Base-by-base conservation (phyloP, 1,140 invertebrate species). In the Tachypleus tridentatus region DNA sequence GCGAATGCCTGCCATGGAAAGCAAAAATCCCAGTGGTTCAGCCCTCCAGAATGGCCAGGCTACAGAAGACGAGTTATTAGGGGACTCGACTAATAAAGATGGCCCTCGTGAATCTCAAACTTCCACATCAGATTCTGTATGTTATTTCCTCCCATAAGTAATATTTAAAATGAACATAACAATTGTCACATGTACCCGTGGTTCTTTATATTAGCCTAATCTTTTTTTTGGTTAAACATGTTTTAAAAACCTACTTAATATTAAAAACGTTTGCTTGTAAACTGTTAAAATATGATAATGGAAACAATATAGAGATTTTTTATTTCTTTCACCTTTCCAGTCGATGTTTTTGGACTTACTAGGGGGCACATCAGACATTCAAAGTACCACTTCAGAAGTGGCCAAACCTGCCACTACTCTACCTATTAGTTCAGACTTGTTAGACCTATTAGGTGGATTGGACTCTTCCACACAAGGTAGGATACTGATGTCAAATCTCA, bases 1-100 rank as follows among this genome's bases (percentile, higher is more conserved):
- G 77, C 84, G 93, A 74, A 99, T 99, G 96, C 97, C 97, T 61
- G 86, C 90, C 7, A 77, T 93, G 86, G 88, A 91, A 77, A 80
- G 85, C 4, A 81, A 80, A 67, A 77, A 10, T 57, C 51, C 59
- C 60, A 64, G 61, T 62, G 67, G 65, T 60, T 57, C 60, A 57
- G 48, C 54, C 6, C n/a, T 71, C 8, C 66, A 65, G 58, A 71
- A 71, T 68, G 70, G 70, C 49, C 64, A 69, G 10, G 53, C 64
- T 51, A 51, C 54, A n/a, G 70, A 68, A 49, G 70, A 69, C 29
- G 66, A 68, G 8, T 11, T 69, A 10, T 58, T 61, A 50, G 51
- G 57, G 49, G 50, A 52, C 8, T 58, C 58, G 58, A 58, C 64
- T 60, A 57, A 64, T 10, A 69, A 64, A 61, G 65, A 70, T 47